Conservation (phyloP, 2,888 invertebrate species). For the Clusia tigrina region DNA sequence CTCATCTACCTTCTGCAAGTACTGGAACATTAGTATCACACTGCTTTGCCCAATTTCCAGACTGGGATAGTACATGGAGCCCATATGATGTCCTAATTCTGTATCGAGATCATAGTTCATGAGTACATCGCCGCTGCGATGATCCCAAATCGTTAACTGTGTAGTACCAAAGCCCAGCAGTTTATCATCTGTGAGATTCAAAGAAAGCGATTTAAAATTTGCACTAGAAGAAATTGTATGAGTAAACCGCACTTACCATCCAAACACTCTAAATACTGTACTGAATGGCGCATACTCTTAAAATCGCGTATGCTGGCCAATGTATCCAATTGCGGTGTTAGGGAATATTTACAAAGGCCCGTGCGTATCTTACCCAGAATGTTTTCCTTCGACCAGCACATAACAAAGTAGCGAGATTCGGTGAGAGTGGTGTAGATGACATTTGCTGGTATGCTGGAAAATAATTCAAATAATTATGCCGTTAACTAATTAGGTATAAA, state of each 20-base stretch:
- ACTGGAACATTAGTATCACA: conserved; percentile 51
- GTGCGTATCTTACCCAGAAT: conserved; percentile 51
- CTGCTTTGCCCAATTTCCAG: conserved; percentile 56
- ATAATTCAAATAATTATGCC: no score
- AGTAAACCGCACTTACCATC: conserved; percentile 49
- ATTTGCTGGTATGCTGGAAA: conserved; percentile 48
- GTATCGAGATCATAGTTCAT: conserved; percentile 61
- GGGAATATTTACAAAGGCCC: conserved; percentile 61
- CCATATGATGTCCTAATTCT: conserved; percentile 55
- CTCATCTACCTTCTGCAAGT: conserved; percentile 30
- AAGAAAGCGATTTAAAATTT: not conserved
- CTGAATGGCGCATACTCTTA: conserved; percentile 56
- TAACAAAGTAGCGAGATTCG: conserved; percentile 61
- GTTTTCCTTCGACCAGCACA: conserved; percentile 61
- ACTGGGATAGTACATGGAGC: conserved; percentile 54
- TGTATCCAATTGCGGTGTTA: conserved; percentile 60
- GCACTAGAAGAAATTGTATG: no score
- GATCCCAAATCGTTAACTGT: conserved; percentile 62
- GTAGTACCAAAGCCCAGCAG: conserved; percentile 60
- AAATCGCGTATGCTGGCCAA: conserved; percentile 63
- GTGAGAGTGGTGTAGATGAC: conserved; percentile 58
- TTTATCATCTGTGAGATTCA: conserved; percentile 50
- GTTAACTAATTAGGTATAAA: no score
- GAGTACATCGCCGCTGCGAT: conserved; percentile 61
- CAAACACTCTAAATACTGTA: conserved; percentile 57